Conservation (phyloP, 1,140 invertebrate genomes). For the Penaeus vannamei region DNA sequence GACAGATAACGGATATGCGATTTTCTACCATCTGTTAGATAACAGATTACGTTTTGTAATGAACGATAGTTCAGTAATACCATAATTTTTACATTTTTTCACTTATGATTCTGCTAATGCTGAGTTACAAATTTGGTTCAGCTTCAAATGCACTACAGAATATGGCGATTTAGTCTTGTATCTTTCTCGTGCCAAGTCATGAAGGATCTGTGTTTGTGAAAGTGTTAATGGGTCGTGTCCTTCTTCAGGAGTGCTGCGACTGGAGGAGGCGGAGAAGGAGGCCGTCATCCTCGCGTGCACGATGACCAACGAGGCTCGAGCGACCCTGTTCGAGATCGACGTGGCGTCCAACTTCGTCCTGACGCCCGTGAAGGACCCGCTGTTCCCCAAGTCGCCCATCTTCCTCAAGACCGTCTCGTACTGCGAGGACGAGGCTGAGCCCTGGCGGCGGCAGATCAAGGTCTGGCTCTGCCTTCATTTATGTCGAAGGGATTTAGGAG, state of each 20-base stretch:
- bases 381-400: slow-evolving; percentile 63
- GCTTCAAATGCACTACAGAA: no score
- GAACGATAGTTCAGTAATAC: no score
- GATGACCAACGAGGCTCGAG: slow-evolving; percentile 70
- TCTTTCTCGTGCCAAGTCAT: no score
- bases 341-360: slow-evolving; percentile 71
- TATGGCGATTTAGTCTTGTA: no score
- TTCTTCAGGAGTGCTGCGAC: slow-evolving; percentile 69
- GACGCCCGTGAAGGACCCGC: slow-evolving; percentile 64
- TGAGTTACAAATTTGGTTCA: no score
- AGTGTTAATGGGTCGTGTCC: slow-evolving; percentile 25
- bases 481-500: no score
- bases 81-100: no score
- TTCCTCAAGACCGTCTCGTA: slow-evolving; percentile 68
- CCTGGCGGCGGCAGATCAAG: slow-evolving; percentile 70
- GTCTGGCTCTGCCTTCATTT: slow-evolving; percentile 57
- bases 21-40: no score
- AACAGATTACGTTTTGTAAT: no score
- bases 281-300: slow-evolving; percentile 72
- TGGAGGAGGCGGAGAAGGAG: slow-evolving; percentile 71
- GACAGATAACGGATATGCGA: no score
- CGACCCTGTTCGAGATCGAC: slow-evolving; percentile 72
- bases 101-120: no score
- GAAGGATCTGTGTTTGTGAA: no score
- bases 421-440: slow-evolving; percentile 69